Percentiles rank a stretch among this genome's conserved stretches.
Conservation (phyloP, 1,140 invertebrate species). For the Hycleus cichorii region DNA sequence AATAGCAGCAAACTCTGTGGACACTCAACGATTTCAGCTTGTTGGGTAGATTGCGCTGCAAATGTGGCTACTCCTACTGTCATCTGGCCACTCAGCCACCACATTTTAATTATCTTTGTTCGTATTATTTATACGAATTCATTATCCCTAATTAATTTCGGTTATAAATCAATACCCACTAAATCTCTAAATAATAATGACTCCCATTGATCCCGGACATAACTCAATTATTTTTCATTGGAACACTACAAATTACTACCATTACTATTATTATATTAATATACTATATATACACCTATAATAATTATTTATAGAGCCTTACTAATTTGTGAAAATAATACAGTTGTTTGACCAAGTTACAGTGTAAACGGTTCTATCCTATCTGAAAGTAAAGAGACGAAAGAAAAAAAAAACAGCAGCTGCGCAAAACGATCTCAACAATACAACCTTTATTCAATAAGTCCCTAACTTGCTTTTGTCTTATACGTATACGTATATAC, state of each 20-base stretch:
- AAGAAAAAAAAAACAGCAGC: slow-evolving; percentile 9
- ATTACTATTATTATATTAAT: too few relatives aligned
- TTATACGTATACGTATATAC: neutral
- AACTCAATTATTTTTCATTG: neutral
- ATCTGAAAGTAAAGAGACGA: too few relatives aligned
- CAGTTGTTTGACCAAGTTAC: slow-evolving; percentile 22
- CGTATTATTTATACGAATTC: too few relatives aligned
- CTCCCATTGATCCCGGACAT: too few relatives aligned
- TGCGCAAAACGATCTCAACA: slow-evolving; percentile 17
- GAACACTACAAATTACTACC: neutral
- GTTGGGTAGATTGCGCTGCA: slow-evolving; percentile 12
- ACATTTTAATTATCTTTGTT: too few relatives aligned
- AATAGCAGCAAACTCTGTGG: slow-evolving; percentile 31
- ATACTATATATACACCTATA: too few relatives aligned
- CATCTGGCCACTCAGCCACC: slow-evolving; percentile 2
- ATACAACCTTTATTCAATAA: slow-evolving; percentile 27
- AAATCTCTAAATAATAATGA: too few relatives aligned
- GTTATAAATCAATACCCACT: too few relatives aligned
- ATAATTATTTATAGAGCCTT: too few relatives aligned
- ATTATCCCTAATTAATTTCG: too few relatives aligned
- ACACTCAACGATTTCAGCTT: slow-evolving; percentile 16
- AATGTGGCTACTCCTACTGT: slow-evolving; percentile 11
- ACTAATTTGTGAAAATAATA: slow-evolving; percentile 9
- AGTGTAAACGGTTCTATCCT: slow-evolving; percentile 17
- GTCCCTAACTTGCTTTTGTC: slow-evolving; percentile 24